Evolutionary conservation across 2,113 vertebrate genomes (phyloP), one percentile per base, ranked within the genome.

Genomic region (Notothenia coriiceps): DNA sequence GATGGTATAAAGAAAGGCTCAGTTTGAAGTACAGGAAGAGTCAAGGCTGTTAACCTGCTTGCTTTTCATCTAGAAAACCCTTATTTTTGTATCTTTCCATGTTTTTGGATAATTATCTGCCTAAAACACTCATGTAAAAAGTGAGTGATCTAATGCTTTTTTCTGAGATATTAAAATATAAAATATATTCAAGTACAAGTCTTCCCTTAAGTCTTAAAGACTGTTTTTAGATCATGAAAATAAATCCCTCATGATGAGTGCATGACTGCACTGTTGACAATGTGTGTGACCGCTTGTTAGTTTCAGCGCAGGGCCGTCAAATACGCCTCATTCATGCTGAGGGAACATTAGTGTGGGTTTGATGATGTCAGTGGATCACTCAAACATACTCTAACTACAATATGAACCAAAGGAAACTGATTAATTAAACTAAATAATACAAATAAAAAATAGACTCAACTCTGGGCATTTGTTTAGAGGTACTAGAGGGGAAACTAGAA

Each of bases 221-320:
- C 44, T 52, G 33, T 0, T 35, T 35, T 35, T 20, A 3, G 43
- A 35, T 10, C 25, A 40, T 47, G 22, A 49, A 25, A 64, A 80
- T 10, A 33, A 66, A 0, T 2, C 52, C 71, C 83, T 79, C 46
- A 72, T 91, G 91, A 89, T 85, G 43, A 33, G 51, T 63, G 82
- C 79, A 75, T 89, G 82, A 91, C 70, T 33, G 74, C 74, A 15
- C 68, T 14, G 55, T 82, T 33, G 70, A 65, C 63, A 0, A 29
- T 4, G 29, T 29, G 29, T 80, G 70, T 81, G 85, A 77, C 77
- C n/a, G 71, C 10, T 43, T 54, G 55, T 77, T 83, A 68, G 62
- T 79, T 83, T 15, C 44, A 17, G 51, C 14, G 1, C 59, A 18
- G 49, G 1, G 20, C 10, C 0, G 6, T 40, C 55, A 64, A 55